Evolutionary conservation across 2,797 vertebrate species (phyloP).

Genomic region (Oreochromis grahami): DNA sequence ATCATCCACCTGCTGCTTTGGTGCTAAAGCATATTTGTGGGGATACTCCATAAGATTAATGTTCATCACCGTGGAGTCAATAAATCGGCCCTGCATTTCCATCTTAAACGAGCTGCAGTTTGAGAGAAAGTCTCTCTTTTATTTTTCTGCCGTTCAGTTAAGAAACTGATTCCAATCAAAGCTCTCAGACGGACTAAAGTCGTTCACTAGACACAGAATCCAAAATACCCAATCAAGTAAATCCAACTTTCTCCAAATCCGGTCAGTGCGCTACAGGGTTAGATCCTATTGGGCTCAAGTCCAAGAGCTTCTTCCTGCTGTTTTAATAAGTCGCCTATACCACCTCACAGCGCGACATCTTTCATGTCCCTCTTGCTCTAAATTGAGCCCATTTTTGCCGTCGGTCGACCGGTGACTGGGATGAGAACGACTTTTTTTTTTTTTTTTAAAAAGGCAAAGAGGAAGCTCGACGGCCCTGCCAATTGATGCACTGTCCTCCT

Average conservation of each 20-base stretch:
- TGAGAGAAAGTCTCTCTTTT: background rate
- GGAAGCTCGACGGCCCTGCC: constrained; percentile 51
- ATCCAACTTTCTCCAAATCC: constrained; percentile 67
- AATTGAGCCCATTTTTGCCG: constrained; percentile 50
- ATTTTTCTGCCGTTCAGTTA: background rate
- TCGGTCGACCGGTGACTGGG: constrained; percentile 6
- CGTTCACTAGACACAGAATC: background rate
- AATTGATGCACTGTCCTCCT: constrained; percentile 76
- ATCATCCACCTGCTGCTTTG: constrained; percentile 29
- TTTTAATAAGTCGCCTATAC: constrained; percentile 73
- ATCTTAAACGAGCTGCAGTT: constrained; percentile 28
- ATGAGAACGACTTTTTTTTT: background rate
- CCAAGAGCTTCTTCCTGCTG: constrained; percentile 74
- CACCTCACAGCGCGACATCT: constrained; percentile 52
- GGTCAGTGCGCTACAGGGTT: constrained; percentile 67
- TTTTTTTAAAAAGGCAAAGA: background rate
- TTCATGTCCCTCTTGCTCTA: constrained; percentile 46
- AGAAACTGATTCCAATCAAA: background rate
- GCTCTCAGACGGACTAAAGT: background rate
- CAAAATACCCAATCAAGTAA: constrained; percentile 33
- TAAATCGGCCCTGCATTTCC: constrained; percentile 66
- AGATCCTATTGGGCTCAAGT: constrained; percentile 85
- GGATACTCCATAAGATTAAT: constrained; percentile 68
- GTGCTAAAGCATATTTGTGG: constrained; percentile 27
- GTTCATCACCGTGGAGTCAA: constrained; percentile 72